Base-by-base conservation (phyloP, 1,140 invertebrate genomes). In the Zaprionus gabonicus region DNA sequence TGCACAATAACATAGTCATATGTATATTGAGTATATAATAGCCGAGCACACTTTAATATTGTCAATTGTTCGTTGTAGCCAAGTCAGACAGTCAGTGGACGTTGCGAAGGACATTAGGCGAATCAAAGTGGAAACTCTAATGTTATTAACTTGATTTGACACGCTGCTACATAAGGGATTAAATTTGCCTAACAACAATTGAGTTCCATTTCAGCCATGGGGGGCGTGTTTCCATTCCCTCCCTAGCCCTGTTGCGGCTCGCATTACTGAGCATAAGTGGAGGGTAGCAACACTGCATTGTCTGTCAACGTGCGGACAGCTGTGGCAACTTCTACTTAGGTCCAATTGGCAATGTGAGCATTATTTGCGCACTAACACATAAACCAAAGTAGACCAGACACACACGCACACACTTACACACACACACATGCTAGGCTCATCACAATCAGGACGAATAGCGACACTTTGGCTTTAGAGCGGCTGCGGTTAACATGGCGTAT, bases 401-500 rank as follows among this genome's bases (percentile, higher is more conserved):
- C 17, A 31, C 44, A 66, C 31, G 46, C 20, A 56, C 23, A 20
- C 27, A 20, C n/a, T 57, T 31, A 56, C 20, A 56, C 23, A 20
- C 27, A 28, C n/a, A 66, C 51, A 23, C 25, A 20, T 4, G 23
- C 15, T 2, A 3, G 4, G 57, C 23, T 55, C 34, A 41, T 17
- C 71, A 68, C 56, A 60, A 68, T 60, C 38, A 36, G 56, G 27
- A 34, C 13, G 46, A 31, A 10, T 55, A 34, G 49, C 46, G 46
- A 64, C 58, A 69, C 71, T 56, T 56, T 36, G 57, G 49, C 55
- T 41, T 44, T 56, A 46, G 55, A 67, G 66, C 66, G 49, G 36
- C 62, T 78, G 72, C 64, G 81, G 81, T 49, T 81, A 53, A 23
- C 81, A 41, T 64, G 74, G 65, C 68, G 70, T 73, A 71, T 67